Base-by-base conservation (phyloP, 2,113 vertebrate species). In the Misgurnus mizolepis region DNA sequence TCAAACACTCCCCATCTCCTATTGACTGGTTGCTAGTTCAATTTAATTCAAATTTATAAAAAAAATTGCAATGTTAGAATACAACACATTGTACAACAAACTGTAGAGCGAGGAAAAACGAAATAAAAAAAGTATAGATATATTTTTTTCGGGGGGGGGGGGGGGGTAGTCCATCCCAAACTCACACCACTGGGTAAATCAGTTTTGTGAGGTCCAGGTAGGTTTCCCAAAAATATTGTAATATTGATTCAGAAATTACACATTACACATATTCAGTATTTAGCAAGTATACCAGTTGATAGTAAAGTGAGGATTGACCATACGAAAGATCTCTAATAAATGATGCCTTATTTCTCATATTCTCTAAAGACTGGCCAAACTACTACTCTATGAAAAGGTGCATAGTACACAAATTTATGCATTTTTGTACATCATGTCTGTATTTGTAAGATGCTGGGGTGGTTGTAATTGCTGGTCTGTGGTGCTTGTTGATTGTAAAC, bases 401-500 rank as follows among this genome's bases (percentile, higher is more conserved):
- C 40, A 50, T 34, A 67, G 27, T 76, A 34, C 68, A 49, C 71
- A 49, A 67, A n/a, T 40, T 78, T 68, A 64, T 65, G 75, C 55
- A 66, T 67, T 72, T 58, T 72, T 76, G 79, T 76, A 75, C 53
- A 56, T 58, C 47, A n/a, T 78, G 14, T 81, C 64, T 81, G 39
- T 47, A 58, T 80, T 27, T 80, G 27, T 67, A 65, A 79, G 41
- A 41, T 7, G 12, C 39, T 39, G 9, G 49, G 11, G 17, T 58
- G n/a, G 14, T 47, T 68, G 61, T 27, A 18, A 14, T 70, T 60
- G 47, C 60, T 66, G 58, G 49, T 18, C 17, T 39, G 61, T 65
- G 58, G 27, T 65, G 61, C 61, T 65, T 18, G 17, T 17, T 14
- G 17, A 18, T 58, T 8, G 17, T 56, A 58, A 58, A 18, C 5